Evolutionary conservation across 2,888 invertebrate genomes (phyloP), one percentile per base, ranked within the genome.

Genomic region (Chromoteleia sp.): DNA sequence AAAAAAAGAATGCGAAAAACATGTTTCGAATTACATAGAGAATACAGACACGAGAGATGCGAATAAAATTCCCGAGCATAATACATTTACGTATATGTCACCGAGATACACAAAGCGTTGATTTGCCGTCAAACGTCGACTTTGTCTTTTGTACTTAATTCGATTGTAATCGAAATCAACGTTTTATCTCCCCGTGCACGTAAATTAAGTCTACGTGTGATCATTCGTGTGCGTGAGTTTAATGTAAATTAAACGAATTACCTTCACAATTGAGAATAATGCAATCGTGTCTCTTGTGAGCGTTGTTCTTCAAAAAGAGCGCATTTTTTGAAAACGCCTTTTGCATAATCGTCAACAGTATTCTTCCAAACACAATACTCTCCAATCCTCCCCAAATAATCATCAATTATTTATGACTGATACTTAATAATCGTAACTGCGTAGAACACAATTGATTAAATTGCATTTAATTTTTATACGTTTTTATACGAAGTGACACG

Each of bases 1-100:
- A 19, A 89, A 88, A 63, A 76, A 74, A 61, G 76, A 74, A 58
- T 74, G 73, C 61, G 80, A 76, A 17, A 71, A 67, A 63, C 61
- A 73, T 39, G 61, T 43, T 63, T 43, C 76, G 25, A 54, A 78
- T 73, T 76, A 65, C 71, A 48, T 48, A 12, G 61, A 76, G 43
- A 73, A 76, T 33, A 21, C 54, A 50, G 76, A 68, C 14, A 58
- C 52, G 14, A 33, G 33, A 48, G 41, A 15, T n/a, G 21, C 79
- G 30, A 61, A 67, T 48, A 70, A 63, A 48, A 76, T 54, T 52
- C 30, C 75, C 1, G 75, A 81, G 10, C 12, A 61, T 12, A 76
- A 76, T 81, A 67, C 76, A 17, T 70, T 76, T 41, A 54, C 70
- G 14, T 77, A 74, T 33, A 58, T 52, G 73, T 58, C 81, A 36